phyloP scores from a whole-genome alignment of 2,888 invertebrate genomes.

The Coremacera marginata region DNA sequence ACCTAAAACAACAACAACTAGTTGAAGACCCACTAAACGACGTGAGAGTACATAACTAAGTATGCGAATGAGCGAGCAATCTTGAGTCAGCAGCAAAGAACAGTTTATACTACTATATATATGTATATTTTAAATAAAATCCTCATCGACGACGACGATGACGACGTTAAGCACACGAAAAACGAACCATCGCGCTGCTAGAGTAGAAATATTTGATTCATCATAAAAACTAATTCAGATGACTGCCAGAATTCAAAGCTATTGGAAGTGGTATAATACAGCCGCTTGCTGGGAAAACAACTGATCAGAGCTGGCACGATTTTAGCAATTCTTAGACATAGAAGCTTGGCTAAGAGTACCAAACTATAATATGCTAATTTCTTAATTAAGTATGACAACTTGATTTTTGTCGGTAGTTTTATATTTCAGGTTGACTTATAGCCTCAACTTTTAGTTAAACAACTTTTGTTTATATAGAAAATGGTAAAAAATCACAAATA shows the following conservation, averaged over 20 bases:
- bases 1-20: neutral
- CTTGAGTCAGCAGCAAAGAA: slow-evolving; percentile 15
- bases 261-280: slow-evolving; percentile 48
- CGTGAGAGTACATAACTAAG: neutral
- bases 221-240: slow-evolving; percentile 46
- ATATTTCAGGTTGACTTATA: no score
- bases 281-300: slow-evolving; percentile 39
- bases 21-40: neutral
- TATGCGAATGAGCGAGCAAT: neutral
- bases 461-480: no score
- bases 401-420: no score
- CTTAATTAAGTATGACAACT: no score
- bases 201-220: slow-evolving; percentile 32
- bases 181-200: slow-evolving; percentile 27
- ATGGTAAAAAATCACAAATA: no score
- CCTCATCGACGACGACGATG: neutral
- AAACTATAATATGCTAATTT: no score
- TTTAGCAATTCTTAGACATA: neutral
- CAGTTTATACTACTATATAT: neutral
- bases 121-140: slow-evolving; percentile 21
- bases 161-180: slow-evolving; percentile 10
- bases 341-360: no score
- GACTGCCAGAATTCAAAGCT: slow-evolving; percentile 53
- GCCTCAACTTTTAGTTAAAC: no score
- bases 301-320: slow-evolving; percentile 23